Evolutionary conservation across 2,797 vertebrate species (phyloP).

Genomic region (Rhynchotus rufescens): DNA sequence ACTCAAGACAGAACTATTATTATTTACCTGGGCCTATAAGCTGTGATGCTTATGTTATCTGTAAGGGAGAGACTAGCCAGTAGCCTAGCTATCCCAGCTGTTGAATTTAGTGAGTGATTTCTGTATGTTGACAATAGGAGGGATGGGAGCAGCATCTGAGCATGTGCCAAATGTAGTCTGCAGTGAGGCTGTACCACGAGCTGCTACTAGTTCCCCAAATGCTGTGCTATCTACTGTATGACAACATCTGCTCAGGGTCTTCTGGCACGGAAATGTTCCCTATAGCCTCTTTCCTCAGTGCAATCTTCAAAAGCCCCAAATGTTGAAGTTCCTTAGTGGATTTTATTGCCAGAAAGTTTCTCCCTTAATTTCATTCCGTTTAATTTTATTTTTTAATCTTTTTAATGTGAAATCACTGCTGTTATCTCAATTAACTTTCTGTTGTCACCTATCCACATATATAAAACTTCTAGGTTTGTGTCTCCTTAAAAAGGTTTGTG

Average conservation of each 20-base stretch:
- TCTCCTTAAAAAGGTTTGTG: neutral
- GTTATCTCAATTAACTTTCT: neutral
- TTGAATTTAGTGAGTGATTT: neutral
- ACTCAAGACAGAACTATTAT: neutral
- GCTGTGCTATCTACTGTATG: neutral
- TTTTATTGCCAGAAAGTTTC: neutral
- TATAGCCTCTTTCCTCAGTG: neutral
- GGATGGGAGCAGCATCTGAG: neutral
- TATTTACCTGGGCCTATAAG: neutral
- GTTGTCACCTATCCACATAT: neutral
- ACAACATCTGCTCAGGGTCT: neutral
- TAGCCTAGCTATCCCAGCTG: neutral
- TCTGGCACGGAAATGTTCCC: neutral
- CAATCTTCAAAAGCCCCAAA: neutral
- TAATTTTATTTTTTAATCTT: neutral
- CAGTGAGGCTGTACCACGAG: neutral
- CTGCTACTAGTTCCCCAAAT: neutral
- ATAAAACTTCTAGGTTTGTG: neutral
- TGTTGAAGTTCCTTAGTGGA: neutral
- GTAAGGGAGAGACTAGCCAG: neutral
- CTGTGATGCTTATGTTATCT: neutral
- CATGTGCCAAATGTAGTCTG: fast-evolving
- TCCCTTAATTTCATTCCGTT: neutral
- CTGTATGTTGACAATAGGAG: neutral
- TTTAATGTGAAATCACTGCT: neutral